Conservation (phyloP, 1,140 invertebrate species). For the Tetragnatha versicolor region DNA sequence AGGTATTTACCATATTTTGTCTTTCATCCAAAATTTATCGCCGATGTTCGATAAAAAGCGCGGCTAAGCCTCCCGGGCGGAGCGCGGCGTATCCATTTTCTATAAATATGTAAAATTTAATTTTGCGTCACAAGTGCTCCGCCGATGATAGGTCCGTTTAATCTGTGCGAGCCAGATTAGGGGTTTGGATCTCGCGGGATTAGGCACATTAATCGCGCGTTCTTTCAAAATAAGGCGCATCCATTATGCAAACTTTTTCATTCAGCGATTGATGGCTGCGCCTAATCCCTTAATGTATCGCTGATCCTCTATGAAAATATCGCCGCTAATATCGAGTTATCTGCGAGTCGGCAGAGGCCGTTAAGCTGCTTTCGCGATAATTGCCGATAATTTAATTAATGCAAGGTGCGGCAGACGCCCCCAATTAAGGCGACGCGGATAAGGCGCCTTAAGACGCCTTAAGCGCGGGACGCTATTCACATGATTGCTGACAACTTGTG, state of each 20-base stretch:
- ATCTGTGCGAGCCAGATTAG: slow-evolving; percentile 18
- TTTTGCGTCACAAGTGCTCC: slow-evolving; percentile 45
- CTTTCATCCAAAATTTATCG: slow-evolving; percentile 55
- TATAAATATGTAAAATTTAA: slow-evolving; percentile 56
- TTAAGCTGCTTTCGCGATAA: background rate
- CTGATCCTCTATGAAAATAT: background rate
- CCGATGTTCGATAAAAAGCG: slow-evolving; percentile 50
- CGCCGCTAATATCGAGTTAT: too few species aligned
- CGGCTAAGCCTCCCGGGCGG: slow-evolving; percentile 43
- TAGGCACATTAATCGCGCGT: slow-evolving; percentile 49
- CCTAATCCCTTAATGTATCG: slow-evolving; percentile 13
- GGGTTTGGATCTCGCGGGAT: slow-evolving; percentile 24
- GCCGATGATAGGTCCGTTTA: background rate
- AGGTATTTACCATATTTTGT: slow-evolving; percentile 54
- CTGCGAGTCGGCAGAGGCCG: too few species aligned
- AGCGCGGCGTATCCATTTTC: slow-evolving; percentile 52
- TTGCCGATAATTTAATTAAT: slow-evolving; percentile 21
- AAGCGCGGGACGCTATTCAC: too few species aligned
- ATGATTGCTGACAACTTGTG: too few species aligned
- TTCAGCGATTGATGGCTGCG: background rate
- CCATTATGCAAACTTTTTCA: slow-evolving; percentile 35
- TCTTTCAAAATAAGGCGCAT: slow-evolving; percentile 29
- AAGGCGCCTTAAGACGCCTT: too few species aligned
- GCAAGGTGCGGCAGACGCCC: background rate
- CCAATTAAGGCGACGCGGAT: too few species aligned